Evolutionary conservation across 2,113 vertebrate species (phyloP), one percentile per base, ranked within the genome.

Genomic region (Chitala chitala): DNA sequence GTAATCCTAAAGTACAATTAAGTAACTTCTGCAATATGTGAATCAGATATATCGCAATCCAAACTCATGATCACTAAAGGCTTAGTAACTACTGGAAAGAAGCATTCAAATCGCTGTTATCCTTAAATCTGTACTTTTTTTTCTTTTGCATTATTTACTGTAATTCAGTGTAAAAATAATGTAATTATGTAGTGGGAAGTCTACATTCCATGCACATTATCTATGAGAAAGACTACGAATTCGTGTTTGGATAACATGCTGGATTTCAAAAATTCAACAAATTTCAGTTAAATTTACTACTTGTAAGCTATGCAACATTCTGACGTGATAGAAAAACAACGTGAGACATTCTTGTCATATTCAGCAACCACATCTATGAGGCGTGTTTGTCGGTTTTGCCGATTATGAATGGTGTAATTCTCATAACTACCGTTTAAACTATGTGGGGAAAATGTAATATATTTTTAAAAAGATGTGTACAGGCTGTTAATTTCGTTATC

Each of bases 231-330:
- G 36, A 44, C 71, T 44, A 17, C 29, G 54, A 54, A 13, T 61
- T 65, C 66, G 24, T 71, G 59, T 51, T 56, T 76, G 20, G 79
- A 22, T 51, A 24, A 59, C 55, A 13, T 31, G 12, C 55, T 33
- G 42, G 29, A 63, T 50, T 50, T 50, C 29, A 72, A 59, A 68
- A 46, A 38, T 75, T 71, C 53, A n/a, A n/a, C n/a, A n/a, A n/a
- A n/a, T 76, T 66, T 74, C 77, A 79, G 65, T 81, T 51, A 74
- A 13, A 75, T 72, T 74, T 80, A 59, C 69, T 78, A 79, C 84
- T 86, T 86, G 87, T 86, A 73, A 90, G 85, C 89, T 91, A 92
- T 92, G 90, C 90, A 91, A 90, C 86, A 87, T 82, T 76, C 71
- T 79, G 73, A 71, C 78, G 78, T 24, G 74, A 76, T 56, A 78